Evolutionary conservation across 2,888 invertebrate genomes (phyloP).

Genomic region (Pseudanteris insignis): DNA sequence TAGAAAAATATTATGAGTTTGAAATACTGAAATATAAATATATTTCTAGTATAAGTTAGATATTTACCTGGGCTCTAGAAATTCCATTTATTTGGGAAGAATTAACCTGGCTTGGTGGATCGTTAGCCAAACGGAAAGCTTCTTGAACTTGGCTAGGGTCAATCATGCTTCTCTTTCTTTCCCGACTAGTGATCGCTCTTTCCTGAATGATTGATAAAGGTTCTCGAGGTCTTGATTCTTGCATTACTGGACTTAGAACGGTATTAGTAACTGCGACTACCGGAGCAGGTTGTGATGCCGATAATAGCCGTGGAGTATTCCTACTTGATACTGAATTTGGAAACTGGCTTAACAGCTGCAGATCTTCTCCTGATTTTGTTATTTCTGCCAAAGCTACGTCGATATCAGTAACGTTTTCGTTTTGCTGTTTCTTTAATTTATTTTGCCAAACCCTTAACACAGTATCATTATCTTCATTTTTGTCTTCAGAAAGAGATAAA

Average conservation of each 20-base stretch:
- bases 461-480: conserved; percentile 62
- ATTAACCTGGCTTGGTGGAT: conserved; percentile 57
- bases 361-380: conserved; percentile 63
- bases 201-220: conserved; percentile 56
- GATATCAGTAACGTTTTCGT: conserved; percentile 56
- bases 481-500: conserved; percentile 51
- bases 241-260: conserved; percentile 65
- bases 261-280: conserved; percentile 64
- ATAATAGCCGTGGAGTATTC: conserved; percentile 49
- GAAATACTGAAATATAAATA: too few relatives aligned
- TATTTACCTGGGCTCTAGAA: conserved; percentile 17
- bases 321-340: conserved; percentile 20
- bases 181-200: conserved; percentile 63
- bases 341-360: conserved; percentile 67
- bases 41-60: too few relatives aligned
- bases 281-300: conserved; percentile 58
- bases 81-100: conserved; percentile 10
- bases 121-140: conserved; percentile 55
- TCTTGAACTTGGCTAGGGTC: conserved; percentile 65
- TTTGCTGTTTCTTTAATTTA: conserved; percentile 68
- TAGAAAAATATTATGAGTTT: conserved; percentile 11
- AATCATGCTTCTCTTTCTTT: conserved; percentile 65
- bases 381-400: conserved; percentile 64
- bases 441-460: conserved; percentile 77
- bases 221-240: conserved; percentile 62